Evolutionary conservation across 2,113 vertebrate species (phyloP).

Genomic region (Bos javanicus): DNA sequence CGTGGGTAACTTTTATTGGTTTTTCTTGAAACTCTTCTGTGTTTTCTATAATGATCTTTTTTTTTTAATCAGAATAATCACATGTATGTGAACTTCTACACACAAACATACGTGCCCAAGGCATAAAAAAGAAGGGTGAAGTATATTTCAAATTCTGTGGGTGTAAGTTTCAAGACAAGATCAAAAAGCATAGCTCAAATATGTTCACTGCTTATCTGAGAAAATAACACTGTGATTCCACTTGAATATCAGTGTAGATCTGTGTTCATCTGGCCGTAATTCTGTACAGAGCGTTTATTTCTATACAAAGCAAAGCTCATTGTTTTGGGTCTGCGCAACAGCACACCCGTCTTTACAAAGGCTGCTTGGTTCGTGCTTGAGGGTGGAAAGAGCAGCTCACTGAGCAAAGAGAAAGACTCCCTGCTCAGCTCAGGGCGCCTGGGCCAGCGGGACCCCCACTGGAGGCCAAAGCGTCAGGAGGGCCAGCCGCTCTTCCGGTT

Average conservation of each 20-base stretch:
- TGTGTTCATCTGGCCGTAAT: background rate
- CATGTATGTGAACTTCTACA: background rate
- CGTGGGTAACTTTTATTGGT: background rate
- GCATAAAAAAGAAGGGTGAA: background rate
- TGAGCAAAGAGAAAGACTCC: constrained; percentile 42
- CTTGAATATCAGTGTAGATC: background rate
- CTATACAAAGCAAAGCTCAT: background rate
- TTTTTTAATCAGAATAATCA: background rate
- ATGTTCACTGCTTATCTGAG: background rate
- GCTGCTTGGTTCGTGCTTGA: background rate
- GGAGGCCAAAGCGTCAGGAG: background rate
- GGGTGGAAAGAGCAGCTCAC: background rate
- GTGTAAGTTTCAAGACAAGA: background rate
- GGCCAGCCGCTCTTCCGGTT: background rate
- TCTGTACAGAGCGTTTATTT: background rate
- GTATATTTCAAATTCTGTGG: constrained; percentile 1
- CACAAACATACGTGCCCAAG: background rate
- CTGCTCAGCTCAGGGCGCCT: background rate
- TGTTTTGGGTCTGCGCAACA: background rate
- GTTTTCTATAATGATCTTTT: background rate
- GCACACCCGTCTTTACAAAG: background rate
- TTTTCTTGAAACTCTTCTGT: background rate
- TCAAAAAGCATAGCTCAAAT: background rate
- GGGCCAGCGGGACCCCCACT: background rate
- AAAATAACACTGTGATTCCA: background rate